Percentiles rank a stretch among this genome's conserved stretches.
phyloP scores from a whole-genome alignment of 2,888 invertebrate genomes.

The Nebria salina region DNA sequence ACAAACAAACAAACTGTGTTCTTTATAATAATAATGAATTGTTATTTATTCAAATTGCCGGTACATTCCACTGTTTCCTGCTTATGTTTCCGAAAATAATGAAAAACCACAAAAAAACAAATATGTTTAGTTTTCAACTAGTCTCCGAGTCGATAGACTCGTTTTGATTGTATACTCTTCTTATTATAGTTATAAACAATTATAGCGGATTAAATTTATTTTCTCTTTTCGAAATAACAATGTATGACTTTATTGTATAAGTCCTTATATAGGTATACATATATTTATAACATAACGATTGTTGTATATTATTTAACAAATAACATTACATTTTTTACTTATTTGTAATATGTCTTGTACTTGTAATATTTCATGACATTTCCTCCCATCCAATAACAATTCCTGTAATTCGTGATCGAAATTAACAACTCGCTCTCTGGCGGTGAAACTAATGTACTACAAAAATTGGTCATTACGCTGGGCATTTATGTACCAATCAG shows the following conservation, averaged over 20 bases:
- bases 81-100: constrained; percentile 6
- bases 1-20: background rate
- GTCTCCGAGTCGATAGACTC: constrained; percentile 26
- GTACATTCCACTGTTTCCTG: background rate
- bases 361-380: constrained; percentile 10
- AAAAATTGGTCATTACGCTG: too few species aligned
- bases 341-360: constrained; percentile 44
- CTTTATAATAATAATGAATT: background rate
- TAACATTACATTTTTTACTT: constrained; percentile 47
- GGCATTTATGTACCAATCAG: too few species aligned
- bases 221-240: constrained; percentile 37
- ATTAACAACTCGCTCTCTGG: too few species aligned
- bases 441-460: too few species aligned
- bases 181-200: constrained; percentile 29
- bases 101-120: background rate
- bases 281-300: constrained; percentile 44
- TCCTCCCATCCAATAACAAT: background rate
- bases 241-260: constrained; percentile 42
- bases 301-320: constrained; percentile 46
- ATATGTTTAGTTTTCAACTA: constrained; percentile 20
- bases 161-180: constrained; percentile 29
- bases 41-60: background rate
- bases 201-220: constrained; percentile 5
- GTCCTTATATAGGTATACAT: constrained; percentile 38
- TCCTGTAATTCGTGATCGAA: too few species aligned